Evolutionary conservation across 1,140 invertebrate species (phyloP).

Genomic region (Drosophila malerkotliana): DNA sequence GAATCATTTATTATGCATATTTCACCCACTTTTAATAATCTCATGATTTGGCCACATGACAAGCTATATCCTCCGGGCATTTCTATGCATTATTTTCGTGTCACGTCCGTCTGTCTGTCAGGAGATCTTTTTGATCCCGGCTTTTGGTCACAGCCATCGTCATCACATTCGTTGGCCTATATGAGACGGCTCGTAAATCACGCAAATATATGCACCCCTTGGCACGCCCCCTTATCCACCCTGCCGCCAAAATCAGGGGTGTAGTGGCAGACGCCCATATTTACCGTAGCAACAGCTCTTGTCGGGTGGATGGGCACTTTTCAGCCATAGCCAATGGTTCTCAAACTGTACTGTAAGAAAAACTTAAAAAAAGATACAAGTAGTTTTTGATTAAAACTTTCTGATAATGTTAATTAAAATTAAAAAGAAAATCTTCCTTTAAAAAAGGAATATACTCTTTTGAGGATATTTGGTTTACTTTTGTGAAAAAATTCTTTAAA

Average conservation of each 20-base stretch:
- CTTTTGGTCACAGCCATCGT: slow-evolving; percentile 31
- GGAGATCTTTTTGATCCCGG: slow-evolving; percentile 16
- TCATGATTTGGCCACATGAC: slow-evolving; percentile 3
- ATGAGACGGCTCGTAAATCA: slow-evolving; percentile 79
- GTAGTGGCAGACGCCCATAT: slow-evolving; percentile 26
- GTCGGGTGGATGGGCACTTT: slow-evolving; percentile 20
- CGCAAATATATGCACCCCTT: slow-evolving; percentile 77
- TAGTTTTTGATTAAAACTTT: not conserved
- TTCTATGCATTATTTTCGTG: slow-evolving; percentile 11
- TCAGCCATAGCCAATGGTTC: slow-evolving; percentile 55
- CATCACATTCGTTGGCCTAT: slow-evolving; percentile 39
- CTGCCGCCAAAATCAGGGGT: slow-evolving; percentile 1
- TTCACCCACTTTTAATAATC: not conserved
- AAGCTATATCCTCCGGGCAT: slow-evolving; percentile 1
- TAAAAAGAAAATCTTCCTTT: not conserved
- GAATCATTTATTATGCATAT: not conserved
- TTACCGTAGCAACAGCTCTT: slow-evolving; percentile 38
- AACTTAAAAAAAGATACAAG: not conserved
- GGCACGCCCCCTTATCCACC: slow-evolving; percentile 26
- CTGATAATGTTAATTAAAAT: too few relatives aligned
- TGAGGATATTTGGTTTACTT: too few relatives aligned
- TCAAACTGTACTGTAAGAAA: slow-evolving; percentile 25
- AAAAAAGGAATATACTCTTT: not conserved
- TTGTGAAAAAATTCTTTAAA: too few relatives aligned
- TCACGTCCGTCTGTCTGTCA: slow-evolving; percentile 19